Evolutionary conservation across 2,797 vertebrate genomes (phyloP).

Genomic region (Sebastes baramenuke): DNA sequence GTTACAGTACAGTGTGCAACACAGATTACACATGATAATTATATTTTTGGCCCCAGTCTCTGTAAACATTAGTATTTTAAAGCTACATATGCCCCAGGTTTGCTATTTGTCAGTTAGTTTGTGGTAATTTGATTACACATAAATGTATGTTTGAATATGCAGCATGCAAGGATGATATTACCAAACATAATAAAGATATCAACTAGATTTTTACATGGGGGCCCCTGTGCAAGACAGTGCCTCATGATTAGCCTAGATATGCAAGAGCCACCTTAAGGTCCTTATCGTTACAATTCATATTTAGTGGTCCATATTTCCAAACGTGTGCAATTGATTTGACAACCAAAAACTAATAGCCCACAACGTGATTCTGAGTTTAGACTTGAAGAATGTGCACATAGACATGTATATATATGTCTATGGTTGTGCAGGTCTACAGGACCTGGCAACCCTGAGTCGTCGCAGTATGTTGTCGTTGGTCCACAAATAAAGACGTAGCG

Average conservation of each 20-base stretch:
- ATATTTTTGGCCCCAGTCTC: not conserved
- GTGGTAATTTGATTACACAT: not conserved
- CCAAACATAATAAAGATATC: not conserved
- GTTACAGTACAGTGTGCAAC: not conserved
- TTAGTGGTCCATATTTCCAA: not conserved
- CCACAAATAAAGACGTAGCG: not conserved
- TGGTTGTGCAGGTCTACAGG: not conserved
- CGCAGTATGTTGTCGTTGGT: constrained; percentile 42
- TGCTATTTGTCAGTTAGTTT: not conserved
- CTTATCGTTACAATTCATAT: not conserved
- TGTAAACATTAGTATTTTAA: not conserved
- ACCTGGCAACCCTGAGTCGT: constrained; percentile 55
- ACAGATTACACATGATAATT: not conserved
- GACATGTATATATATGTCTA: too few species aligned
- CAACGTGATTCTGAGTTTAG: not conserved
- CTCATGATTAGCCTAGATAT: not conserved
- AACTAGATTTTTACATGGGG: not conserved
- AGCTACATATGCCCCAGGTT: not conserved
- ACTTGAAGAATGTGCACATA: not conserved
- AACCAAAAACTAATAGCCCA: not conserved
- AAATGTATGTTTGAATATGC: not conserved
- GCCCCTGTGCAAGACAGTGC: not conserved
- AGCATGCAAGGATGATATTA: not conserved
- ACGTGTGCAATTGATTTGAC: not conserved
- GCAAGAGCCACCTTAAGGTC: not conserved